Base-by-base conservation (phyloP, 2,113 vertebrate genomes). In the Catharus fuscescens region DNA sequence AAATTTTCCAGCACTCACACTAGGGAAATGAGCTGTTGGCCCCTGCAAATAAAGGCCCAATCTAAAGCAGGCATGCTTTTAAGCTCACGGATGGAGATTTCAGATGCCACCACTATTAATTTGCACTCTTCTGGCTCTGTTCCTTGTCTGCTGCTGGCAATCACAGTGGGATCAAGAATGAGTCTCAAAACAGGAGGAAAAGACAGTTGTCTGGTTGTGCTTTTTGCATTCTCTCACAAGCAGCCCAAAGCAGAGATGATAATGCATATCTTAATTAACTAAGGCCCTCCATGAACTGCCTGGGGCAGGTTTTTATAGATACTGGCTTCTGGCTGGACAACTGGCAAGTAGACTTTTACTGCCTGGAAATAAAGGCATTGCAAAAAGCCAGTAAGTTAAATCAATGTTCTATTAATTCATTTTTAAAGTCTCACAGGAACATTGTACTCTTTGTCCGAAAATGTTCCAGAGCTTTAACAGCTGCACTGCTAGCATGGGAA, bases 41-140 rank as follows among this genome's bases (percentile, higher is more conserved):
- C 44, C 20, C 77, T 50, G 77, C 20, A 86, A 94, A 94, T 78
- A 38, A 84, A 90, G 48, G 32, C n/a, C 56, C 25, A 72, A 12
- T 66, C n/a, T 67, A 83, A 88, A 88, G 36, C 42, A 83, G 45
- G 60, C 76, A 48, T 74, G 48, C 83, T 94, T 90, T 95, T 86
- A 71, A 93, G 52, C 86, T 94, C 90, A 90, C 0, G 34, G 52
- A 90, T 81, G 82, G 76, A 82, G 86, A 88, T 90, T 95, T 94
- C 88, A 93, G 94, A 92, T 89, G 80, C 56, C 38, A 66, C 40
- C 18, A n/a, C 79, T 93, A 93, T 91, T 90, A 95, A 96, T 93
- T 91, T 93, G 96, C 95, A 93, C 85, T 95, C 82, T 90, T 88
- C 92, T 95, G 95, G 93, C 95, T 95, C 76, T 66, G 86, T 93